Percentiles rank a stretch among this genome's conserved stretches.
Evolutionary conservation across 2,888 invertebrate genomes (phyloP).

Genomic region (Creontiades dilutus): DNA sequence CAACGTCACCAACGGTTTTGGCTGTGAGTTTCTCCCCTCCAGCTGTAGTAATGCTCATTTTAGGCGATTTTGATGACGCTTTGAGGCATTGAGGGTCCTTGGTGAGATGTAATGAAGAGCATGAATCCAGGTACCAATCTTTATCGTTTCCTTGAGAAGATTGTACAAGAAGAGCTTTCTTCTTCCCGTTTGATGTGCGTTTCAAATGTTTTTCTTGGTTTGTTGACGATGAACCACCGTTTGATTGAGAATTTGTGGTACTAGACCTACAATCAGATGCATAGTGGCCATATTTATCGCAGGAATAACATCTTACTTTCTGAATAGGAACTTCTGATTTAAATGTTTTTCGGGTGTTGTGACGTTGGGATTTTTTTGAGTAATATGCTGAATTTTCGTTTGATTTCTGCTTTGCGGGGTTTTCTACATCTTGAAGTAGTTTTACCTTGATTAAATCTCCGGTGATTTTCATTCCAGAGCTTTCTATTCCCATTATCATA

Average conservation of each 20-base stretch:
- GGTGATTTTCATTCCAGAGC: conserved; percentile 43
- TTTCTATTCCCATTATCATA: conserved; percentile 65
- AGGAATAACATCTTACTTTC: background rate
- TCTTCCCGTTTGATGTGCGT: background rate
- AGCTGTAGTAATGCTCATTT: background rate
- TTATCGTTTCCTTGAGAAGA: background rate
- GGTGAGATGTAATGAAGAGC: background rate
- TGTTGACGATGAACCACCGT: no score
- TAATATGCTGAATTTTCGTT: background rate
- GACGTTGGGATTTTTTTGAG: background rate
- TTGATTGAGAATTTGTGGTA: background rate
- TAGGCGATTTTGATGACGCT: background rate
- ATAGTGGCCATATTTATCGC: background rate
- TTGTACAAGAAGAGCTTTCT: background rate
- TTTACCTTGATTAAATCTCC: conserved; percentile 62
- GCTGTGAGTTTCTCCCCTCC: no score
- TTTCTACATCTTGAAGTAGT: conserved; percentile 58
- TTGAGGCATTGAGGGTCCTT: background rate
- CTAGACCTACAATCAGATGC: background rate
- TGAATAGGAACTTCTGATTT: background rate
- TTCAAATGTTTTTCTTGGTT: background rate
- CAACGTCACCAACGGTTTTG: background rate
- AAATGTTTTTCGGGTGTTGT: background rate
- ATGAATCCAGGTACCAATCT: conserved; percentile 8
- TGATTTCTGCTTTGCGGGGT: background rate